Percentiles rank a stretch among this genome's conserved stretches.
Evolutionary conservation across 2,888 invertebrate genomes (phyloP).

Genomic region (Campoletis raptor): DNA sequence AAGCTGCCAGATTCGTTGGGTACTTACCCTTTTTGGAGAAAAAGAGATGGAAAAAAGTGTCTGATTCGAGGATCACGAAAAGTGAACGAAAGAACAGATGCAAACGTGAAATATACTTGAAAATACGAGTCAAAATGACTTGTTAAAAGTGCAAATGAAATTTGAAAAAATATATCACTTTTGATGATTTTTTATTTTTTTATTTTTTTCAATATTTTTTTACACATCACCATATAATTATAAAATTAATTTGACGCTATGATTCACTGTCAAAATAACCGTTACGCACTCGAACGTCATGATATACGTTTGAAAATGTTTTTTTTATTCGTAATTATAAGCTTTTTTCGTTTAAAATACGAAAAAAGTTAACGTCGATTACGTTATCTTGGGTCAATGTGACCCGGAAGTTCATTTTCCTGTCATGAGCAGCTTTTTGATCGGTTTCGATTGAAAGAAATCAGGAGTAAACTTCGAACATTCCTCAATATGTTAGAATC

Average conservation of each 20-base stretch:
- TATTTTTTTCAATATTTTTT: background rate
- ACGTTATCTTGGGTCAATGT: background rate
- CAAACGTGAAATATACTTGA: background rate
- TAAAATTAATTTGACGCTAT: background rate
- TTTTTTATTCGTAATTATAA: background rate
- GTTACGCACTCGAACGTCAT: background rate
- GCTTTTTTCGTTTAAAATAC: background rate
- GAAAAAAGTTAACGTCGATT: background rate
- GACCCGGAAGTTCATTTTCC: background rate
- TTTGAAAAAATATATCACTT: background rate
- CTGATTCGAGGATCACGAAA: conserved; percentile 8
- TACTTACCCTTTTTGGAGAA: conserved; percentile 41
- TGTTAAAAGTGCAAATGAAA: background rate
- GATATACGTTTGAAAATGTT: background rate
- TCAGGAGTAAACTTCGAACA: too few relatives aligned
- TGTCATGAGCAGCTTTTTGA: too few relatives aligned
- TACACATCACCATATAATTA: background rate
- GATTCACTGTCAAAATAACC: background rate
- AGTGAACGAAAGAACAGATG: background rate
- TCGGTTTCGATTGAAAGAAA: too few relatives aligned
- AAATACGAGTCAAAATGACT: background rate
- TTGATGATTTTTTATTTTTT: background rate
- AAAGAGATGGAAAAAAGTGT: conserved; percentile 15
- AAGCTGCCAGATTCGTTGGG: conserved; percentile 42
- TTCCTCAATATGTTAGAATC: too few relatives aligned